Conservation (phyloP, 2,888 invertebrate genomes). For the Epistrophella euchroma region DNA sequence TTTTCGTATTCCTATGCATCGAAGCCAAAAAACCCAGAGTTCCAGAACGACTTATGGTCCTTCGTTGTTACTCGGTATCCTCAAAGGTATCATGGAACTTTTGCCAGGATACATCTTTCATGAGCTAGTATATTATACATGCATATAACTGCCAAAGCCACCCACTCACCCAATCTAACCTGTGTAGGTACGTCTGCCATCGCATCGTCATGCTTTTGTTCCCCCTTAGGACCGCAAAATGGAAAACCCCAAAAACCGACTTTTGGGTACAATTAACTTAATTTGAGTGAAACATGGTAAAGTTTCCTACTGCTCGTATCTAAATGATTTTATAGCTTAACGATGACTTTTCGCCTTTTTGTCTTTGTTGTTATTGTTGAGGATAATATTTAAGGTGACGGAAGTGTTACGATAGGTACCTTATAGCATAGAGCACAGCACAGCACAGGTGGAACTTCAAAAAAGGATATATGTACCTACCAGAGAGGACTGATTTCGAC, state of each 20-base stretch:
- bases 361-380: constrained; percentile 40
- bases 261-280: constrained; percentile 75
- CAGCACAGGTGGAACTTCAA: not conserved
- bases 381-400: constrained; percentile 4
- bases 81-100: constrained; percentile 67
- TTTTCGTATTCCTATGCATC: constrained; percentile 47
- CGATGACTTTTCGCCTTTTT: constrained; percentile 60
- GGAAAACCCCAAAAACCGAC: constrained; percentile 55
- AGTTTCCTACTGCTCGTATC: constrained; percentile 63
- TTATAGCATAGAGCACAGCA: no score
- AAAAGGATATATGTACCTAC: not conserved
- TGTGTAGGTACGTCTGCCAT: not conserved
- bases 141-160: not conserved
- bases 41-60: constrained; percentile 2
- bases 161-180: not conserved
- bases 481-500: constrained; percentile 2
- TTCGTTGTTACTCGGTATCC: constrained; percentile 40
- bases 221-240: constrained; percentile 44
- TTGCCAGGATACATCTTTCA: constrained; percentile 20
- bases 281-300: constrained; percentile 73
- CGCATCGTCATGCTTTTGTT: constrained; percentile 9
- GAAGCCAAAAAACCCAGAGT: constrained; percentile 1
- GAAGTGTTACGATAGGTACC: not conserved
- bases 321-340: constrained; percentile 72
- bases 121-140: not conserved